Evolutionary conservation across 2,888 invertebrate genomes (phyloP).

Genomic region (Stenoptilia bipunctidactyla): DNA sequence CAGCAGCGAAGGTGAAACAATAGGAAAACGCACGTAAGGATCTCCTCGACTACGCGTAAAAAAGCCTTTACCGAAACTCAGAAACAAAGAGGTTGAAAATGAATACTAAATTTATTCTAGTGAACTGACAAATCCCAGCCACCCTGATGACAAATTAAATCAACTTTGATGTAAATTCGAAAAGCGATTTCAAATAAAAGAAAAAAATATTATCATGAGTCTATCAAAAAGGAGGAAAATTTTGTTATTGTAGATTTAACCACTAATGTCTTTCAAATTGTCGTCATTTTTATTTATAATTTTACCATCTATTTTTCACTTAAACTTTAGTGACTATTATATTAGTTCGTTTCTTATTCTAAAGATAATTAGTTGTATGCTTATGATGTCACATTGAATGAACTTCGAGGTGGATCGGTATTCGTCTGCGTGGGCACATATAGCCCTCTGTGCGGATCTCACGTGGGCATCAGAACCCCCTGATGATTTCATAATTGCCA

Average conservation of each 20-base stretch:
- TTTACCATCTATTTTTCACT: constrained; percentile 59
- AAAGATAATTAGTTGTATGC: constrained; percentile 55
- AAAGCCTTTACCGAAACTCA: not conserved
- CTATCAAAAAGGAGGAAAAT: constrained; percentile 66
- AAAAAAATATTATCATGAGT: constrained; percentile 54
- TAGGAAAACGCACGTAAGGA: too few relatives aligned
- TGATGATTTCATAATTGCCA: constrained; percentile 61
- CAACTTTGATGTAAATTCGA: constrained; percentile 52
- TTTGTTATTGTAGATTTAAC: constrained; percentile 66
- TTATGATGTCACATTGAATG: constrained; percentile 68
- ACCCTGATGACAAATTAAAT: constrained; percentile 53
- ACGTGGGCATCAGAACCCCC: constrained; percentile 62
- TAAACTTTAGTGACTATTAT: constrained; percentile 58
- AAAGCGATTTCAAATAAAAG: constrained; percentile 57
- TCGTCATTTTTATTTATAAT: constrained; percentile 61
- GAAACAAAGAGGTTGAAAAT: not conserved
- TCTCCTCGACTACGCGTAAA: too few relatives aligned
- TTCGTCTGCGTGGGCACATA: constrained; percentile 62
- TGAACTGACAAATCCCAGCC: constrained; percentile 24
- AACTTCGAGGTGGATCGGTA: constrained; percentile 65
- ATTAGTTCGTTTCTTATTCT: constrained; percentile 52
- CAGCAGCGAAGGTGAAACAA: too few relatives aligned
- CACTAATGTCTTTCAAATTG: constrained; percentile 65
- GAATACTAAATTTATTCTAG: not conserved
- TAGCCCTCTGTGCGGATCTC: constrained; percentile 67